A percentile compares a stretch with the other conserved stretches of the same genome.
phyloP scores from a whole-genome alignment of 1,140 invertebrate genomes.

The Himalopsyche phryganea region DNA sequence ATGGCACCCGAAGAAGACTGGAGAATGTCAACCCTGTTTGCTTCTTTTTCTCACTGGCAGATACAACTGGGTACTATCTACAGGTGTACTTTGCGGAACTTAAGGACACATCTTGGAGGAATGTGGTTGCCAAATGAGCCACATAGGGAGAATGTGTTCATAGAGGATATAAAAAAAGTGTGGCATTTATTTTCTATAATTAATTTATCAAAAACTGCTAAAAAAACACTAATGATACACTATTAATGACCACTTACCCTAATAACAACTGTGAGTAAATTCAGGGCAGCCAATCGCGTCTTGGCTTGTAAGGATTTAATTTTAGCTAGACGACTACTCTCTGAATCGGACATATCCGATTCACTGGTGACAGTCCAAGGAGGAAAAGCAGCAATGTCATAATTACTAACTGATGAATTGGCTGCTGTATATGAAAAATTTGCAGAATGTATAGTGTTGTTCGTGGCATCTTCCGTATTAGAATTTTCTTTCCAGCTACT shows the following conservation, averaged over 20 bases:
- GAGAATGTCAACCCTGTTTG: too few species aligned
- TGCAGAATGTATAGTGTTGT: background rate
- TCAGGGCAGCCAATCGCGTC: slow-evolving; percentile 48
- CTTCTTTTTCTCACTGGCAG: too few species aligned
- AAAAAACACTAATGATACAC: too few species aligned
- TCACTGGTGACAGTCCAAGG: slow-evolving; percentile 43
- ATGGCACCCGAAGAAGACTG: too few species aligned
- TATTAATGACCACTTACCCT: slow-evolving; percentile 47
- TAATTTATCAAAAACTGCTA: too few species aligned
- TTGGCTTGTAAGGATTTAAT: slow-evolving; percentile 44
- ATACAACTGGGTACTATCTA: too few species aligned
- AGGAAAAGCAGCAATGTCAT: slow-evolving; percentile 36
- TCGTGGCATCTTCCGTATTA: background rate
- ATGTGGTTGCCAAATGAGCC: too few species aligned
- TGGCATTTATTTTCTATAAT: too few species aligned
- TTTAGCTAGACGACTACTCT: slow-evolving; percentile 44
- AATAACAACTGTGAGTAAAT: slow-evolving; percentile 46
- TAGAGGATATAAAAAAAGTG: too few species aligned
- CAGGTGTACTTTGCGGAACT: too few species aligned
- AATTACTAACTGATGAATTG: slow-evolving; percentile 41
- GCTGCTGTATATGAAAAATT: slow-evolving; percentile 39
- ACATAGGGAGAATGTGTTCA: too few species aligned
- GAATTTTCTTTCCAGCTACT: slow-evolving; percentile 16
- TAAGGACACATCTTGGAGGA: too few species aligned
- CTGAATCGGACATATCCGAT: slow-evolving; percentile 50